Conservation (phyloP, 2,113 vertebrate genomes). For the Laterallus jamaicensis region DNA sequence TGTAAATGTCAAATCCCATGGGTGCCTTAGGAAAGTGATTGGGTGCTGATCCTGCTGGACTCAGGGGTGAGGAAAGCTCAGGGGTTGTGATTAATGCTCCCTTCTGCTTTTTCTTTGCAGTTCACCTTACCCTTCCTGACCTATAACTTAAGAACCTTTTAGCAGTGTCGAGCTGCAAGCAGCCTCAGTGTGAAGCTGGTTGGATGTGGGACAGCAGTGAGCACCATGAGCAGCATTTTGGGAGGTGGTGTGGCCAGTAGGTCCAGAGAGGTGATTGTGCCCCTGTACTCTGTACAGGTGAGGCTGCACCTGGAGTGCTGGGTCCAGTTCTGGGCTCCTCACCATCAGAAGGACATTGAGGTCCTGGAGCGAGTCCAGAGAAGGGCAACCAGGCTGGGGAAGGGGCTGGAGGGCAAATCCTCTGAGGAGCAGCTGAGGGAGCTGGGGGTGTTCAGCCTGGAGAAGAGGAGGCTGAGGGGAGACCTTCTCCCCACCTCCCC, state of each 20-base stretch:
- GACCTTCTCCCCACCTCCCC: too few relatives aligned
- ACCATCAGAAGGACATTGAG: too few relatives aligned
- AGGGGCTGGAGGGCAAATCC: too few relatives aligned
- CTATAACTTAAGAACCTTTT: background rate
- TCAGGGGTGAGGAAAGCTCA: background rate
- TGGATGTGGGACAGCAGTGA: background rate
- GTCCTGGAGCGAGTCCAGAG: too few relatives aligned
- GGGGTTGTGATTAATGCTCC: background rate
- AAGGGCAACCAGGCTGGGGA: too few relatives aligned
- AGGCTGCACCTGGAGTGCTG: too few relatives aligned
- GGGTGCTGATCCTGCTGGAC: background rate
- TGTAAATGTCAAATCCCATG: slow-evolving; percentile 38
- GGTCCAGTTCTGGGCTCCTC: too few relatives aligned
- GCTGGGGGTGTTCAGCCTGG: too few relatives aligned
- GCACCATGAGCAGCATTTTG: rapidly evolving
- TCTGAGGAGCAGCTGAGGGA: too few relatives aligned
- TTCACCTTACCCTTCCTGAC: background rate
- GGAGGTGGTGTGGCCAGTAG: background rate
- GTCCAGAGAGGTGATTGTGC: too few relatives aligned
- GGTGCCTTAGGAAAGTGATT: background rate
- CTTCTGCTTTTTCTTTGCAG: background rate
- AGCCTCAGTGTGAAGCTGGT: rapidly evolving
- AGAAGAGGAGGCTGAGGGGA: too few relatives aligned
- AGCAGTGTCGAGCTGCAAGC: background rate
- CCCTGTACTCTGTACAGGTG: too few relatives aligned